Conservation (phyloP, 2,797 vertebrate species). For the Paguma larvata region DNA sequence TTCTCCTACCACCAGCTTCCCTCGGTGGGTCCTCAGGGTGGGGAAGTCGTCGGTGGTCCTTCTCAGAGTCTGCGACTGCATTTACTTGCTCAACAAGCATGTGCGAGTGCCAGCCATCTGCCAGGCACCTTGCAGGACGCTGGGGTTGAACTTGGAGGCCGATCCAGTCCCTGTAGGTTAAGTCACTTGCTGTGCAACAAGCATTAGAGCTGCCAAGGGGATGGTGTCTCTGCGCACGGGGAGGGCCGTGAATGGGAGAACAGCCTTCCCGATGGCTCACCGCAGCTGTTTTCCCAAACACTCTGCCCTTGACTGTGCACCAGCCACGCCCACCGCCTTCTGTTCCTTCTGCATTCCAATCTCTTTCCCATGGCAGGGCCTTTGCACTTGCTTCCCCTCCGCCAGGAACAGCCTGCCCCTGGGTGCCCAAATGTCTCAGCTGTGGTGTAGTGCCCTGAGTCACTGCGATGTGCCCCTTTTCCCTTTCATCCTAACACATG, state of each 20-base stretch:
- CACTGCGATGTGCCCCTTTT: neutral
- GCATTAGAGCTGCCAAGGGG: neutral
- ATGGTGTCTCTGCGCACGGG: rapidly evolving
- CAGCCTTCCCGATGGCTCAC: rapidly evolving
- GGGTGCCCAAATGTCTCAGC: neutral
- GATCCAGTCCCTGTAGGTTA: rapidly evolving
- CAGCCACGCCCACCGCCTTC: neutral
- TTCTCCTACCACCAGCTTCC: neutral
- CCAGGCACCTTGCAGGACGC: rapidly evolving
- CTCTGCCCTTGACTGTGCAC: neutral
- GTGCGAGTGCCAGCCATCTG: rapidly evolving
- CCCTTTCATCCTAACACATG: neutral
- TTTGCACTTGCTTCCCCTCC: neutral
- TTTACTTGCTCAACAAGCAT: neutral
- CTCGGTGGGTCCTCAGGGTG: too few species aligned
- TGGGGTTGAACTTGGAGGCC: neutral
- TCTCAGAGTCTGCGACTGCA: neutral
- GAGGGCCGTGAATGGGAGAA: rapidly evolving
- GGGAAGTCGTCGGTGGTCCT: neutral
- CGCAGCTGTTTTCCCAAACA: rapidly evolving
- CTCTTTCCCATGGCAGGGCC: neutral
- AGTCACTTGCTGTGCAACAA: rapidly evolving
- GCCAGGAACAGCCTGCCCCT: neutral
- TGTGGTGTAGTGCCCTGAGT: neutral
- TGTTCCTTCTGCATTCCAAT: neutral